Evolutionary conservation across 2,888 invertebrate genomes (phyloP).

Genomic region (Ophion ellenae): DNA sequence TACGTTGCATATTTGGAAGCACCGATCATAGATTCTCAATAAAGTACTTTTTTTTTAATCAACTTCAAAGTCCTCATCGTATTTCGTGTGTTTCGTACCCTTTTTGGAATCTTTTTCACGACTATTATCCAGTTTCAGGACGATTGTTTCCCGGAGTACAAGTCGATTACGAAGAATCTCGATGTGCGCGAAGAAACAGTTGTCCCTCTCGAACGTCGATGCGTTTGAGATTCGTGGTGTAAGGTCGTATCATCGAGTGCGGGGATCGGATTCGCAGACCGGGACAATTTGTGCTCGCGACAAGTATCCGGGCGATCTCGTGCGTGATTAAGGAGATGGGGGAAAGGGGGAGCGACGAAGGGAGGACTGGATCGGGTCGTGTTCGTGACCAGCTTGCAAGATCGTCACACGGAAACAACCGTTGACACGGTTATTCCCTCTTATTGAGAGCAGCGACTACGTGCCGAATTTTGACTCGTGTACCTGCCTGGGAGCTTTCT

Average conservation of each 20-base stretch:
- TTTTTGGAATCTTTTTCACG: too few relatives aligned
- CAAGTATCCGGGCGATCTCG: not conserved
- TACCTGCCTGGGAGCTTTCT: not conserved
- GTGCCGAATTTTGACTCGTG: slow-evolving; percentile 44
- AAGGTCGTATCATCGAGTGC: not conserved
- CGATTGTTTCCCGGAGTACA: too few relatives aligned
- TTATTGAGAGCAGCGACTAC: slow-evolving; percentile 11
- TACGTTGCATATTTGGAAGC: too few relatives aligned
- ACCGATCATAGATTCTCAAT: too few relatives aligned
- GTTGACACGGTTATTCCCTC: slow-evolving; percentile 53
- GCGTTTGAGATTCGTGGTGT: too few relatives aligned
- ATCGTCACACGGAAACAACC: slow-evolving; percentile 1
- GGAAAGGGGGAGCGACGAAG: not conserved
- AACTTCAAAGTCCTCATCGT: too few relatives aligned
- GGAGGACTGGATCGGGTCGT: slow-evolving; percentile 45
- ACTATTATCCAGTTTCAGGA: too few relatives aligned
- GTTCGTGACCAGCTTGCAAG: slow-evolving; percentile 60
- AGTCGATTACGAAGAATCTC: too few relatives aligned
- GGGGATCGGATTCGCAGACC: not conserved
- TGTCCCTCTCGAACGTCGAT: too few relatives aligned
- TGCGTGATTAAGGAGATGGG: not conserved
- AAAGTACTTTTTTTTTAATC: too few relatives aligned
- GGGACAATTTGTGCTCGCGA: not conserved
- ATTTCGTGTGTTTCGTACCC: too few relatives aligned
- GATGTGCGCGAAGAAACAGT: too few relatives aligned